Evolutionary conservation across 2,888 invertebrate genomes (phyloP), one percentile per base, ranked within the genome.

Genomic region (Stenodera caucasica): DNA sequence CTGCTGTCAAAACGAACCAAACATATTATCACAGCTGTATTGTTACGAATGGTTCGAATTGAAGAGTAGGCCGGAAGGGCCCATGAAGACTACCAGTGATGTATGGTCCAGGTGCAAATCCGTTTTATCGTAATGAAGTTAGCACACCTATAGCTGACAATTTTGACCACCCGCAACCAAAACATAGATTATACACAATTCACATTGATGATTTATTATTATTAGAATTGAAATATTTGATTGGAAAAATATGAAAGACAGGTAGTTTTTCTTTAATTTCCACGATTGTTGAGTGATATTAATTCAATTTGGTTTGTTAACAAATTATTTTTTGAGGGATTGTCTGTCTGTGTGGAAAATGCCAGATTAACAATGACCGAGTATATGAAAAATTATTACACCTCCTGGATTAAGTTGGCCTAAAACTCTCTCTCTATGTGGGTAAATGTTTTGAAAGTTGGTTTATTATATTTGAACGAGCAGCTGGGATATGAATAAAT

Each of bases 41-140:
- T 54, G 62, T 60, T 37, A 60, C 57, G 56, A 63, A 57, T 60
- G 57, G 53, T n/a, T n/a, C n/a, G 59, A 57, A 45, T 63, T 55
- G 30, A 45, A 45, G 58, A 52, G 45, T 58, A 29, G 61, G 60
- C 70, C 72, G 71, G 71, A 72, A 72, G 71, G 66, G 60, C 57
- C 57, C 54, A n/a, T 62, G 60, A 50, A 59, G 29, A 37, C 18
- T 18, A 45, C 18, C 58, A 64, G 69, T 75, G 74, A 74, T 75
- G 70, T 75, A 74, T 73, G 67, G 72, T 66, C 75, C 75, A 75
- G 75, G 75, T 75, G 75, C 70, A 71, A 73, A 69, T 63, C 66
- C 63, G 69, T 70, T 71, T 71, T 71, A 45, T 45, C 9, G 45
- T 45, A 45, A 45, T 45, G 45, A 45, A 45, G 45, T 45, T 45